These are phyloP conservation scores for Atethmia centrago DNA, from an alignment of 2,888 invertebrate species.

Conservation along the genomic window DNA sequence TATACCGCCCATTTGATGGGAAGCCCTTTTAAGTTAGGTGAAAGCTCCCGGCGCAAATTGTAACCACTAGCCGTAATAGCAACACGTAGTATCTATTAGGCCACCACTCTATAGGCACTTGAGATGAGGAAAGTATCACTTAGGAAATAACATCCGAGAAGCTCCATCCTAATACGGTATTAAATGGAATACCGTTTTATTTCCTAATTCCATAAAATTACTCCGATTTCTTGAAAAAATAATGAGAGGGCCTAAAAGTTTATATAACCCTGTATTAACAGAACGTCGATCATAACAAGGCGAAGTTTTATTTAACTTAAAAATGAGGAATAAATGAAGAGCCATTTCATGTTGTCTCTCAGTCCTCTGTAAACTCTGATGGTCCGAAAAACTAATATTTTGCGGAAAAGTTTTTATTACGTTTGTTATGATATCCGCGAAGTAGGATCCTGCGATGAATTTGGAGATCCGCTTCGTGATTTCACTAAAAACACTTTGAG, in stretches of 20 bases:
- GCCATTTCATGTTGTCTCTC: constrained; percentile 75
- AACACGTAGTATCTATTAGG: constrained; percentile 70
- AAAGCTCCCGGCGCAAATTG: constrained; percentile 75
- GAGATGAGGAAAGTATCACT: constrained; percentile 66
- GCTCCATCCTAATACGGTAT: constrained; percentile 44
- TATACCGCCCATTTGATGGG: constrained; percentile 81
- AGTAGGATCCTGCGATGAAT: constrained; percentile 72
- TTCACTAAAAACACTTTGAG: constrained; percentile 72
- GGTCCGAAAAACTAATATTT: constrained; percentile 79
- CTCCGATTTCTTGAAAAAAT: constrained; percentile 49
- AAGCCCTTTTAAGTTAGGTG: constrained; percentile 80
- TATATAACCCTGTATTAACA: constrained; percentile 53
- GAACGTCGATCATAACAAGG: constrained; percentile 66
- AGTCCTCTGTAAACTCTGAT: constrained; percentile 73
- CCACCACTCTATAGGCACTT: constrained; percentile 61
- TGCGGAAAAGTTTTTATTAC: constrained; percentile 78
- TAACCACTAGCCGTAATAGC: constrained; percentile 74
- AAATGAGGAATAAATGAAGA: constrained; percentile 72
- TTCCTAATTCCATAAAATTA: constrained; percentile 41
- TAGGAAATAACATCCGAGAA: constrained; percentile 51
- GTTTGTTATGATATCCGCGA: constrained; percentile 78
- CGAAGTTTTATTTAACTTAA: constrained; percentile 71
- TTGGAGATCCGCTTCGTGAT: constrained; percentile 70
- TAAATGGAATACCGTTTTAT: constrained; percentile 46
- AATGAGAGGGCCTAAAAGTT: constrained; percentile 49